These are phyloP conservation scores for Scaeva pyrastri DNA, from an alignment of 2,888 invertebrate species.

Conservation along the genomic window DNA sequence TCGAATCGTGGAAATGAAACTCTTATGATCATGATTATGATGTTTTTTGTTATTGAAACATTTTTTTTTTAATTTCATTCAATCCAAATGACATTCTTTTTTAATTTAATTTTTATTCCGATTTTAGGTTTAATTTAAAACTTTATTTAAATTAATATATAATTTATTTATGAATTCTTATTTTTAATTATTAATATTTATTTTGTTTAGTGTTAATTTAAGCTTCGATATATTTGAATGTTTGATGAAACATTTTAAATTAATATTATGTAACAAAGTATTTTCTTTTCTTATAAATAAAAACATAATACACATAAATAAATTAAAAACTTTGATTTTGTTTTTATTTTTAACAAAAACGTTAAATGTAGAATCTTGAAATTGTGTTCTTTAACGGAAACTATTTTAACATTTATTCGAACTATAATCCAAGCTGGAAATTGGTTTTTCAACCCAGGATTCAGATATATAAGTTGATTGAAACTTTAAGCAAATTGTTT, in stretches of 20 bases:
- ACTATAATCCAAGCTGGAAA: too few species aligned
- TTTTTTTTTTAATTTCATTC: conserved; percentile 35
- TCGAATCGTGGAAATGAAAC: conserved; percentile 80
- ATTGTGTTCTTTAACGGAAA: too few species aligned
- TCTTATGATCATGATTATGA: conserved; percentile 17
- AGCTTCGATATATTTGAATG: conserved; percentile 40
- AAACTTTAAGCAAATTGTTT: too few species aligned
- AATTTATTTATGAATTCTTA: conserved; percentile 18
- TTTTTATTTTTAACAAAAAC: not conserved
- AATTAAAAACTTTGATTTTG: not conserved
- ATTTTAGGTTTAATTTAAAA: conserved; percentile 38
- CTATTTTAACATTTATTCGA: too few species aligned
- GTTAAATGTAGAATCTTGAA: not conserved
- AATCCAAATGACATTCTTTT: conserved; percentile 42
- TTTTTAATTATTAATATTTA: conserved; percentile 60
- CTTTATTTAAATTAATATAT: conserved; percentile 3
- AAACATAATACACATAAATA: conserved; percentile 35
- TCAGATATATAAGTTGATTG: too few species aligned
- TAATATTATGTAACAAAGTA: conserved; percentile 64
- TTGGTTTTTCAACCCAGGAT: too few species aligned
- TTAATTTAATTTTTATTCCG: conserved; percentile 40
- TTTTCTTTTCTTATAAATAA: conserved; percentile 53
- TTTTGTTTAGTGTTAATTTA: conserved; percentile 49
- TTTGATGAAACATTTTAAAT: conserved; percentile 37
- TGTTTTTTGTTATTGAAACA: conserved; percentile 17